Conservation (phyloP, 2,113 vertebrate genomes). For the Bolborhynchus lineola region DNA sequence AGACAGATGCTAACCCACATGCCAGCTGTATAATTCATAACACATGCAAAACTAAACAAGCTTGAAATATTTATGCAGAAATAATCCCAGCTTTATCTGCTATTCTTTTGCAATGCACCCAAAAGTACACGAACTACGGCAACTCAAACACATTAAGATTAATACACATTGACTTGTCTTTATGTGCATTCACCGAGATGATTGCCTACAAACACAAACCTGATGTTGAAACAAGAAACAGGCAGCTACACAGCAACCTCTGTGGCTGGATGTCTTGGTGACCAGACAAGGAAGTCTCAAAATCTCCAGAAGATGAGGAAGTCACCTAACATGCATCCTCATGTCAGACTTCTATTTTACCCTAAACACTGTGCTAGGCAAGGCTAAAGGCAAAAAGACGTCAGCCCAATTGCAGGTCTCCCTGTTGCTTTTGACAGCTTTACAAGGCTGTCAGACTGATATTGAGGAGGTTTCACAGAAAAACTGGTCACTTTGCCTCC, state of each 20-base stretch:
- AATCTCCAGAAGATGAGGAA: not conserved
- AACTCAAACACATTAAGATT: not conserved
- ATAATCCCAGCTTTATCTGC: not conserved
- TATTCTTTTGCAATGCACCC: not conserved
- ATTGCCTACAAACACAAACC: not conserved
- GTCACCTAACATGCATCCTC: not conserved
- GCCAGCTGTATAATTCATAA: not conserved
- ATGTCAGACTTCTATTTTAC: not conserved
- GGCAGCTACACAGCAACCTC: not conserved
- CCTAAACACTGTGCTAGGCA: not conserved
- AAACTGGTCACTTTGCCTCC: not conserved
- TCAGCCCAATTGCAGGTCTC: not conserved
- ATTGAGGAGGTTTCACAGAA: not conserved
- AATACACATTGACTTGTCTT: not conserved
- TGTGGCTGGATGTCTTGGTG: not conserved
- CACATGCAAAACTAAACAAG: not conserved
- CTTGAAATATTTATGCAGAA: not conserved
- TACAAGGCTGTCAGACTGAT: not conserved
- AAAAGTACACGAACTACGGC: not conserved
- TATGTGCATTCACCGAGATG: not conserved
- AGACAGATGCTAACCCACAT: not conserved
- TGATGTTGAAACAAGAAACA: not conserved
- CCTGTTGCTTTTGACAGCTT: not conserved
- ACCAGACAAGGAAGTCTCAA: not conserved
- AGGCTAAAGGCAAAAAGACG: not conserved